Base-by-base conservation (phyloP, 1,140 invertebrate species). In the Whitmania pigra region DNA sequence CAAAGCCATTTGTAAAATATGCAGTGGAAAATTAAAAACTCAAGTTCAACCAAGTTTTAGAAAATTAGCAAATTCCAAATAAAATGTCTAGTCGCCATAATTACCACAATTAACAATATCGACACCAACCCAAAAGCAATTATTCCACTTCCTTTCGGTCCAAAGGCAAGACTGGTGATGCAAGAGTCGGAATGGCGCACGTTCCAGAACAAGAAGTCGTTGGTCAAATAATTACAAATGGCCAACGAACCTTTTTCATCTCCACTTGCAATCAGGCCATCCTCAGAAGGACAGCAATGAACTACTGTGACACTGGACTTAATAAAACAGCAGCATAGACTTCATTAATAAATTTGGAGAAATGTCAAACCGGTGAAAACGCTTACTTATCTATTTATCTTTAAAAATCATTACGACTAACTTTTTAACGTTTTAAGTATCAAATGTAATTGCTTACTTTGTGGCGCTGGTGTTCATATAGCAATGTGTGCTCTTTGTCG, bases 111-210 rank as follows among this genome's bases (percentile, higher is more conserved):
- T n/a, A 36, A 36, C 7, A 63, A 11, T 63, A 20, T 31, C 11
- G 20, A 22, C 22, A 31, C 15, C 29, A 25, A 63, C 57, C 57
- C 57, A 17, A 63, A 9, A 7, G 57, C 57, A 7, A 49, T 49
- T 4, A 49, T 49, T 49, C 43, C 43, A 63, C 57, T 63, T 4
- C 57, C 22, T 63, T 17, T 25, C 18, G 57, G 22, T 63, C 29
- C 22, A 31, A 63, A 63, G 57, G 22, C 22, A 31, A 63, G 29
- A 63, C 57, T 25, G 57, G 29, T 63, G 29, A 63, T 63, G 57
- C 3, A 3, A 63, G 22, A 25, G 57, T 13, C 57, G 11, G 57
- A 7, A 15, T 63, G 57, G 3, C 57, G 29, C 22, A 31, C 29
- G 15, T 63, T 25, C 57, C 57, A 63, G 22, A 63, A 22, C 29